Evolutionary conservation across 2,797 vertebrate species (phyloP), one percentile per base, ranked within the genome.

Genomic region (Phoxinus dragarum): DNA sequence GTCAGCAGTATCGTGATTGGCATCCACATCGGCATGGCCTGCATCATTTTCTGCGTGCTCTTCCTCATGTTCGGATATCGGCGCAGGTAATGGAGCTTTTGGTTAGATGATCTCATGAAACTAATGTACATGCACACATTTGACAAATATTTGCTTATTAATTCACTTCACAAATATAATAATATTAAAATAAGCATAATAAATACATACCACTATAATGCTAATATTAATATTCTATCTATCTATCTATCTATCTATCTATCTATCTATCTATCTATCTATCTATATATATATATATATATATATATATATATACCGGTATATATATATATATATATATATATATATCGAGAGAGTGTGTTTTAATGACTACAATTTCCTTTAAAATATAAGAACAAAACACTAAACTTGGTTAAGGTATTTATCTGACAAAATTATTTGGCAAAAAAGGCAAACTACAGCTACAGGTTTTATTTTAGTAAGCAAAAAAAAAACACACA

Each of bases 41-140:
- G 95, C 91, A 96, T 96, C 88, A 94, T 96, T 72, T 92, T 96
- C 92, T 96, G 96, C 17, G 92, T 96, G 6, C 94, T 97, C 56
- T 95, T 96, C 91, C 94, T 97, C 77, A 93, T 96, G 93, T 94
- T 97, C 54, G 95, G 96, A 86, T 96, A 96, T 88, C 94, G 94
- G 14, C 94, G 93, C 77, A 96, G 95, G 96, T 96, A 42, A 68
- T 23, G 42, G 52, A 71, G 9, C 49, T 21, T 87, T 84, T 38
- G 16, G 16, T 64, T 64, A 42, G 44, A 74, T 85, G 52, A 16
- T 66, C 14, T 34, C 27, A 66, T 27, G 4, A 21, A 47, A 64
- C 38, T 21, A 27, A 1, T 27, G 27, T 27, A 19, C 42, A 52
- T 38, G 14, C 34, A 31, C 69, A 59, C 0, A 72, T 61, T 61